Evolutionary conservation across 2,113 vertebrate genomes (phyloP), one percentile per base, ranked within the genome.

Genomic region (Jaculus jaculus): DNA sequence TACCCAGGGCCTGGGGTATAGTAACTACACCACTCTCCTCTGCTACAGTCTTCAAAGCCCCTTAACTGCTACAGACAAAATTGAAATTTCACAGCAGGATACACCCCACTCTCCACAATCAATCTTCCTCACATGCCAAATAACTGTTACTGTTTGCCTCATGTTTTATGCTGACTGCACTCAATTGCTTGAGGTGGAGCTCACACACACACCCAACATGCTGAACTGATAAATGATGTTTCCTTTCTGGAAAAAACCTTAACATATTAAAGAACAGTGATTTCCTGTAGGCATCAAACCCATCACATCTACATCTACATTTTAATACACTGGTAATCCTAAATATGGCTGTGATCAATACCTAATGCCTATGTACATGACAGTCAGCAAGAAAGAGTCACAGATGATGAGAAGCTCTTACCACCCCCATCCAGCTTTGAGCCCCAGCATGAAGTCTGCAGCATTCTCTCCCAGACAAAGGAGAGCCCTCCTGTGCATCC

Each of bases 201-300:
- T 93, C 10, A 71, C 28, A 81, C 34, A 81, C 18, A 28, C 23
- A 77, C 30, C 28, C 32, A 77, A 7, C 30, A 91, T 7, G 42
- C 3, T 61, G n/a, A 93, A 75, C n/a, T 84, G 20, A 93, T 10
- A 30, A 47, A 28, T 61, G 69, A 66, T 2, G 18, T 54, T 85
- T 74, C 88, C 24, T 86, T 74, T 91, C 71, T 37, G 51, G 20
- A 89, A 91, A 83, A 47, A 47, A 47, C 42, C 30, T 5, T 26
- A 95, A 80, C 47, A 93, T 78, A 82, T 75, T 77, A 61, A 78
- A 63, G 63, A 68, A 75, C 86, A 83, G 28, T 54, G 11, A 51
- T 34, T 84, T 91, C 82, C 75, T 84, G 87, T 79, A 60, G 77
- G 34, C 7, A 93, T 77, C 30, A 87, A 71, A 85, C 42, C 21